Base-by-base conservation (phyloP, 2,888 invertebrate species). In the Drosophila meridiana region DNA sequence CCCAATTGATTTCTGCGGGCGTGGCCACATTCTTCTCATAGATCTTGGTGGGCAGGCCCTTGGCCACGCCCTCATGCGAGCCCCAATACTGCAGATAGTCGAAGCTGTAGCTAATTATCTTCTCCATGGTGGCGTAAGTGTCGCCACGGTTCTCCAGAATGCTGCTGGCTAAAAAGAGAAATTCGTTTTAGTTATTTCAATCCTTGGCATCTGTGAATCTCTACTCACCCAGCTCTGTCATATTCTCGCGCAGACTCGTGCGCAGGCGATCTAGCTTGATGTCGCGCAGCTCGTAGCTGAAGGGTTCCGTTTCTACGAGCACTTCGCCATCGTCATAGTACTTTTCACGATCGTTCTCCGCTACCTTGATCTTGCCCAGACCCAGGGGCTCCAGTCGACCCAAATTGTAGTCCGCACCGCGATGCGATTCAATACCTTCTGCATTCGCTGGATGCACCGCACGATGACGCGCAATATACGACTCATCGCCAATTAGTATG, bases 81-180 rank as follows among this genome's bases (percentile, higher is more conserved):
- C 97, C 97, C 97, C 97, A 97, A 90, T 96, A 96, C 72, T 96
- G 94, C 26, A 94, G 94, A 84, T 96, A 95, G 77, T 95, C 95
- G 83, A 95, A 96, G 34, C 95, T 94, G 91, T 96, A 97, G 76
- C 94, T 95, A 75, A 97, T 95, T 62, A 96, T 96, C 40, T 96
- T 95, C 73, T 96, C 96, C 52, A 96, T 95, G 11, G 95, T 94
- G 50, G 94, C 95, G 48, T 94, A 94, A 59, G 93, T 93, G 2
- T 94, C 94, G n/a, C 93, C 95, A 26, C 93, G 94, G 81, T 95
- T 95, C 69, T 93, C 93, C 61, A 95, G 89, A 63, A 90, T 83
- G 9, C 91, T 91, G 56, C 85, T 90, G 36, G 92, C 93, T 93
- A 56, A n/a, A 68, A 47, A n/a, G 3, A 32, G 6, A 13, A 43